These are phyloP conservation scores for Mesitornis unicolor DNA, from an alignment of 2,113 vertebrate species.

Conservation along the genomic window DNA sequence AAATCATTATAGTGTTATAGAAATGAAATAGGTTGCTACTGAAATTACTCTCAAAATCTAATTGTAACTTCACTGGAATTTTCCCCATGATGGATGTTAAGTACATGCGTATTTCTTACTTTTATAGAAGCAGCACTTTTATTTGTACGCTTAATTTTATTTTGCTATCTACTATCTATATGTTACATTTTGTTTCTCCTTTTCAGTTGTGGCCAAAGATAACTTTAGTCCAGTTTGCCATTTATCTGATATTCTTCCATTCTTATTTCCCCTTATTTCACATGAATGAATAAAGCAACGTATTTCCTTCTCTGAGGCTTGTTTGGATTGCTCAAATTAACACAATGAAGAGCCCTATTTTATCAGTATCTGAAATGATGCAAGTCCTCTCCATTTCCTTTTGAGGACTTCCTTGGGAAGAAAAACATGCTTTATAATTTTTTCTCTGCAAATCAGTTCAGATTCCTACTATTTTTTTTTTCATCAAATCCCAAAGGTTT, in stretches of 20 bases:
- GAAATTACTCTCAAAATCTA: constrained; percentile 36
- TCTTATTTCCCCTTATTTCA: background rate
- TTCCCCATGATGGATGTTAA: constrained; percentile 29
- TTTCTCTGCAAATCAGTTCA: background rate
- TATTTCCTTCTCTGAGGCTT: background rate
- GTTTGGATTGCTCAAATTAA: background rate
- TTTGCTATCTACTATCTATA: background rate
- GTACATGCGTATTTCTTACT: background rate
- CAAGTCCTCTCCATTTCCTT: background rate
- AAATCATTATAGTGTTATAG: constrained; percentile 32
- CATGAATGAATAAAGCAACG: background rate
- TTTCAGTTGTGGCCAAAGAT: background rate
- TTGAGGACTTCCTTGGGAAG: background rate
- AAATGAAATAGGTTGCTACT: constrained; percentile 40
- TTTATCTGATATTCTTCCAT: background rate
- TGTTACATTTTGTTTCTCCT: background rate
- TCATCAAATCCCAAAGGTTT: background rate
- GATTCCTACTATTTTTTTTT: background rate
- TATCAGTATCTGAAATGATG: background rate
- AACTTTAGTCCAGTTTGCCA: background rate
- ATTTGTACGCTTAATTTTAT: constrained; percentile 13
- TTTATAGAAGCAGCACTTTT: constrained; percentile 4
- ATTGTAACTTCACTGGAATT: constrained; percentile 19
- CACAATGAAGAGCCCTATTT: background rate
- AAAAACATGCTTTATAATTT: background rate